Conservation (phyloP, 2,113 vertebrate genomes). For the Choloepus hoffmanni region DNA sequence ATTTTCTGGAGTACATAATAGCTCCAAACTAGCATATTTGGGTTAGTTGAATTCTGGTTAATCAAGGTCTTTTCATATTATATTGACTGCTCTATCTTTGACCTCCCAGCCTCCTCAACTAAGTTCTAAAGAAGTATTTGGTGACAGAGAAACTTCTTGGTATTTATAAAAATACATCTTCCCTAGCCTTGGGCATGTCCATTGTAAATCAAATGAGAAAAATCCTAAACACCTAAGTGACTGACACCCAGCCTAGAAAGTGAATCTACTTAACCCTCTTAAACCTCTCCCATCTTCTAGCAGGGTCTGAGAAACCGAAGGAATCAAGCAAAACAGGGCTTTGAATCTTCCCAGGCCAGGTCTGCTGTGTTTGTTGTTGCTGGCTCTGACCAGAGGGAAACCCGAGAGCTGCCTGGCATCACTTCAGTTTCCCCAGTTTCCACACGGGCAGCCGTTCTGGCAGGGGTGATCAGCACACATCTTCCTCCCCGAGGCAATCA, state of each 20-base stretch:
- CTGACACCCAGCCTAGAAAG: neutral
- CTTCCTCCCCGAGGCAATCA: neutral
- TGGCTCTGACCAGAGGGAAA: neutral
- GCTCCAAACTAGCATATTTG: neutral
- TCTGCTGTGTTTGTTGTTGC: neutral
- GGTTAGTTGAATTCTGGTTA: neutral
- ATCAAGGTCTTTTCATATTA: neutral
- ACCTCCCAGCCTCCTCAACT: neutral
- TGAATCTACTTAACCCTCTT: neutral
- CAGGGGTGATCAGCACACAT: neutral
- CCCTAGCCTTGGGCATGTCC: neutral
- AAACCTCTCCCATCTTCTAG: neutral
- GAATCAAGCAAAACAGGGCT: neutral
- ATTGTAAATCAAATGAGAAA: conserved; percentile 9
- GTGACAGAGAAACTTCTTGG: neutral
- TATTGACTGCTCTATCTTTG: neutral
- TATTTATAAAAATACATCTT: neutral
- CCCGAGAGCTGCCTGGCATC: neutral
- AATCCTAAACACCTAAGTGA: neutral
- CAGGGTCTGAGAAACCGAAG: neutral
- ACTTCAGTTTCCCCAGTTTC: conserved; percentile 13
- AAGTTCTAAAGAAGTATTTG: conserved; percentile 3
- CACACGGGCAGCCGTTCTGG: neutral
- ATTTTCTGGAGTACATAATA: no score
- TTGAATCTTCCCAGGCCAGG: neutral